phyloP scores from a whole-genome alignment of 2,888 invertebrate genomes.

The Phytoseiulus persimilis region DNA sequence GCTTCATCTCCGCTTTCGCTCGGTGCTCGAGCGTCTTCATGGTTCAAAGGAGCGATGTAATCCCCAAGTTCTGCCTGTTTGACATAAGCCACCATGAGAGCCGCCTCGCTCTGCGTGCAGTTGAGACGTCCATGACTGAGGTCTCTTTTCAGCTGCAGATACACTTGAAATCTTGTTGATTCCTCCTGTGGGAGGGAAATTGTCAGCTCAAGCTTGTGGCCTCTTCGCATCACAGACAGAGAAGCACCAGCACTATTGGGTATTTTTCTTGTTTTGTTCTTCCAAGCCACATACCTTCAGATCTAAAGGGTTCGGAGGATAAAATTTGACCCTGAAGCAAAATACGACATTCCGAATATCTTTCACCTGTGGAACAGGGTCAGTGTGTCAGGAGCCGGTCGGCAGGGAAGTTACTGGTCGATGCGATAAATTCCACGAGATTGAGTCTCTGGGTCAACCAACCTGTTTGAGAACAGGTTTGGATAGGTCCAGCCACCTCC shows the following conservation, averaged over 20 bases:
- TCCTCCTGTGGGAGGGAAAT: conserved; percentile 10
- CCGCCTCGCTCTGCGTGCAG: conserved; percentile 71
- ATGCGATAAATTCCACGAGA: conserved; percentile 39
- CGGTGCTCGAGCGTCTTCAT: not conserved
- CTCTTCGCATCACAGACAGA: too few relatives aligned
- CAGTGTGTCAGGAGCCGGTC: not conserved
- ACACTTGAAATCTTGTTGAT: conserved; percentile 68
- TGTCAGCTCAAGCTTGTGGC: too few relatives aligned
- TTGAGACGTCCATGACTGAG: conserved; percentile 86
- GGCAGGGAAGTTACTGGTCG: too few relatives aligned
- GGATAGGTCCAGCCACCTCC: conserved; percentile 87
- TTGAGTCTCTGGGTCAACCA: conserved; percentile 53
- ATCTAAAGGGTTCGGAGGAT: conserved; percentile 85
- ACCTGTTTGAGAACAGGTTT: conserved; percentile 84
- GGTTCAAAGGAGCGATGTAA: not conserved
- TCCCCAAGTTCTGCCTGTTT: conserved; percentile 57
- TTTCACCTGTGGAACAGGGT: conserved; percentile 26
- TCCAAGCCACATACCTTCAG: conserved; percentile 66
- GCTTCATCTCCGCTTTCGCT: not conserved
- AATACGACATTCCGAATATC: conserved; percentile 56
- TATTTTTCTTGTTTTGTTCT: too few relatives aligned
- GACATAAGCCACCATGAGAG: conserved; percentile 79
- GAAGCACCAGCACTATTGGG: too few relatives aligned
- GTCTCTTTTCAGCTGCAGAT: conserved; percentile 84
- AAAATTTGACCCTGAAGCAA: conserved; percentile 94